Percentiles rank a stretch among this genome's conserved stretches.
These are phyloP conservation scores for Ectropis grisescens DNA, from an alignment of 1,140 invertebrate genomes.

Conservation along the genomic window DNA sequence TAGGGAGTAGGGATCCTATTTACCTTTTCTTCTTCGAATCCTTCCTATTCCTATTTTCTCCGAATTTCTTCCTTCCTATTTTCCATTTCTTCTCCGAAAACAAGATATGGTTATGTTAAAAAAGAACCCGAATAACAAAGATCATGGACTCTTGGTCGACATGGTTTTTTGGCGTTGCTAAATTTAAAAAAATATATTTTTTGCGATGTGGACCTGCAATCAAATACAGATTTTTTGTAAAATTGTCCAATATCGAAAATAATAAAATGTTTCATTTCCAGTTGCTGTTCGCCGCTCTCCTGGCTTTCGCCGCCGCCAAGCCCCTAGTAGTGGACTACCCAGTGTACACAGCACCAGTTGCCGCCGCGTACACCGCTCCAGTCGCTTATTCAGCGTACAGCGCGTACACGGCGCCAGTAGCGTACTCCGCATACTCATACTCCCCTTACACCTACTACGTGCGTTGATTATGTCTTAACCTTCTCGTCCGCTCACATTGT, in stretches of 20 bases:
- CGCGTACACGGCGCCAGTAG: slow-evolving; percentile 30
- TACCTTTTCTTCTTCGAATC: neutral
- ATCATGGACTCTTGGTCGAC: no score
- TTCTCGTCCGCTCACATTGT: no score
- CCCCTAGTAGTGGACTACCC: slow-evolving; percentile 59
- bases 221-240: no score
- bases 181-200: no score
- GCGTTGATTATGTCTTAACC: slow-evolving; percentile 22
- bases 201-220: no score
- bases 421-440: slow-evolving; percentile 30
- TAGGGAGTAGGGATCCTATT: neutral
- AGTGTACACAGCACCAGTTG: slow-evolving; percentile 37
- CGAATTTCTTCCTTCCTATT: no score
- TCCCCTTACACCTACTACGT: slow-evolving; percentile 37
- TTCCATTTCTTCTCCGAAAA: no score
- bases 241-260: no score
- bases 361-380: slow-evolving; percentile 46
- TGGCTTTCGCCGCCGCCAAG: slow-evolving; percentile 65
- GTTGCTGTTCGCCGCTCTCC: slow-evolving; percentile 63
- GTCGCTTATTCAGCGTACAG: slow-evolving; percentile 32
- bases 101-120: no score
- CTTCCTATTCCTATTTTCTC: no score
- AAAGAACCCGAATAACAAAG: no score
- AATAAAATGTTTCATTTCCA: slow-evolving; percentile 34
- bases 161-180: no score